Conservation (phyloP, 1,140 invertebrate species). For the Vanessa tameamea region DNA sequence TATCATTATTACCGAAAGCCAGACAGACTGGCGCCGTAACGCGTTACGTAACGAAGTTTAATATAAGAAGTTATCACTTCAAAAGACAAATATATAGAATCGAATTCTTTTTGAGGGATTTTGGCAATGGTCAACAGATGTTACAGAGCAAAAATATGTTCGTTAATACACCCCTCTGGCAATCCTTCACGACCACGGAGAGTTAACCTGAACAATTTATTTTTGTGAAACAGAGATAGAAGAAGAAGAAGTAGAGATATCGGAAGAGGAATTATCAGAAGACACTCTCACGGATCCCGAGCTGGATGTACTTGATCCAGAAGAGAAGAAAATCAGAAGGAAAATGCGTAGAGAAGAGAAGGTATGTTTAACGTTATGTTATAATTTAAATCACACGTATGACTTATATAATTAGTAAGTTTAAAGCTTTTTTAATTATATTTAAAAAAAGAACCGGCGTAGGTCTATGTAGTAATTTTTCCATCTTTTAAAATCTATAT, state of each 20-base stretch:
- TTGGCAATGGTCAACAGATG: too few species aligned
- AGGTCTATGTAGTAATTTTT: neutral
- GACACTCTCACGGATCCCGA: slow-evolving; percentile 70
- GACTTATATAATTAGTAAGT: neutral
- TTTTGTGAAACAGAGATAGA: slow-evolving; percentile 49
- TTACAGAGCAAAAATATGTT: too few species aligned
- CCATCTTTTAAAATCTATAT: neutral
- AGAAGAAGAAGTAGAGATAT: slow-evolving; percentile 64
- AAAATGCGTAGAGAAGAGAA: slow-evolving; percentile 71
- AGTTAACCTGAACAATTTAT: neutral
- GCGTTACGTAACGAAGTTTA: too few species aligned
- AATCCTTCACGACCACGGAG: too few species aligned
- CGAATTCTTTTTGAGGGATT: too few species aligned
- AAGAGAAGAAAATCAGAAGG: slow-evolving; percentile 80
- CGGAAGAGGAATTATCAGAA: slow-evolving; percentile 70
- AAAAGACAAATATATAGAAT: too few species aligned
- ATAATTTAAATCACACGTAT: too few species aligned
- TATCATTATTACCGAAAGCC: too few species aligned
- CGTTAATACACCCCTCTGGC: too few species aligned
- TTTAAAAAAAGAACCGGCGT: neutral
- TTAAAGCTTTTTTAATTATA: neutral
- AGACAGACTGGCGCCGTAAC: too few species aligned
- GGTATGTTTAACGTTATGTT: slow-evolving; percentile 38
- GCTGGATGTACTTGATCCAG: slow-evolving; percentile 69
- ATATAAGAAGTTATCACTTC: too few species aligned